phyloP scores from a whole-genome alignment of 2,113 vertebrate genomes.

The Lipophrys pholis region DNA sequence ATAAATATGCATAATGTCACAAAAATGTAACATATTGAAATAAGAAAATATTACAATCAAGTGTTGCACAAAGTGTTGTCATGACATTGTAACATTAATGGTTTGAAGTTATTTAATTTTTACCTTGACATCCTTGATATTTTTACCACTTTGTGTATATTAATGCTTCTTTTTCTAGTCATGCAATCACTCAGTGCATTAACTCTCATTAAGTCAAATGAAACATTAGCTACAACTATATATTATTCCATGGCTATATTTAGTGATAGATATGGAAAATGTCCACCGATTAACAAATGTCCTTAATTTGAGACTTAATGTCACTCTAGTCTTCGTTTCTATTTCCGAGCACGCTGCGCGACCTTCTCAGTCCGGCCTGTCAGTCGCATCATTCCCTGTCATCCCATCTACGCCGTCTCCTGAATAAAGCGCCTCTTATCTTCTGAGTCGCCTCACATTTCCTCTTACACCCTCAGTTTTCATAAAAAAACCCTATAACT shows the following conservation, averaged over 20 bases:
- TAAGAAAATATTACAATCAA: too few species aligned
- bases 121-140: too few species aligned
- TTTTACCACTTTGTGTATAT: too few species aligned
- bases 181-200: too few species aligned
- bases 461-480: conserved; percentile 29
- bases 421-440: conserved; percentile 17
- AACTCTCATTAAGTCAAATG: too few species aligned
- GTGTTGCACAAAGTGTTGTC: too few species aligned
- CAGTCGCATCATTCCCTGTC: not conserved
- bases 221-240: too few species aligned
- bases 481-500: conserved; percentile 17
- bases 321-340: not conserved
- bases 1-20: too few species aligned
- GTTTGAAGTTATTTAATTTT: too few species aligned
- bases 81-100: too few species aligned
- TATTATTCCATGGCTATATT: not conserved
- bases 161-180: too few species aligned
- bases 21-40: too few species aligned
- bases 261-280: not conserved
- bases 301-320: not conserved
- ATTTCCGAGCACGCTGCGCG: not conserved
- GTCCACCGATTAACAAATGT: not conserved
- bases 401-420: conserved; percentile 2
- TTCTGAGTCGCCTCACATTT: conserved; percentile 18
- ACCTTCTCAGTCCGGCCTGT: not conserved